phyloP scores from a whole-genome alignment of 2,888 invertebrate genomes.

The Drosophila lutescens region DNA sequence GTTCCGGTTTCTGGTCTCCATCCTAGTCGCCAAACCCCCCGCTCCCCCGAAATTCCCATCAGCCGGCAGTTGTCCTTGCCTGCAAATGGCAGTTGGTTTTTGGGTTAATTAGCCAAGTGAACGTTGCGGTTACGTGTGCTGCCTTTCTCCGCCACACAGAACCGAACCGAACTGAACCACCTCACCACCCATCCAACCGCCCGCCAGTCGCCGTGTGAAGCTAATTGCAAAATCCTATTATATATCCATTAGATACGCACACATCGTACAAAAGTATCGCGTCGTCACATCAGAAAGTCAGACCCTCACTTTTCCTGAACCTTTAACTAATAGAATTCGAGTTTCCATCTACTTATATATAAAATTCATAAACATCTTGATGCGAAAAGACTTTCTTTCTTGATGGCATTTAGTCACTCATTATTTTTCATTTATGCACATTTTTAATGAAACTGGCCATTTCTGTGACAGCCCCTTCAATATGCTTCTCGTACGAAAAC shows the following conservation, averaged over 20 bases:
- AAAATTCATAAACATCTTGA: slow-evolving; percentile 20
- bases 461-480: slow-evolving; percentile 1
- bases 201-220: slow-evolving; percentile 39
- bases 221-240: slow-evolving; percentile 81
- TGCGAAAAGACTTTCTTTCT: slow-evolving; percentile 8
- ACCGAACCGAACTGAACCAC: slow-evolving; percentile 11
- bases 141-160: slow-evolving; percentile 36
- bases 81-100: slow-evolving; percentile 71
- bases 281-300: slow-evolving; percentile 9
- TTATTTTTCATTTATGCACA: slow-evolving; percentile 46
- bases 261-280: slow-evolving; percentile 37
- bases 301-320: not conserved
- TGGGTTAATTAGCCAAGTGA: slow-evolving; percentile 73
- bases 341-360: slow-evolving; percentile 1
- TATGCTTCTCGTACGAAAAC: slow-evolving; percentile 26
- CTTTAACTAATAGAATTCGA: slow-evolving; percentile 10
- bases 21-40: not conserved
- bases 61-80: slow-evolving; percentile 44
- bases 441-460: slow-evolving; percentile 44
- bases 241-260: slow-evolving; percentile 80
- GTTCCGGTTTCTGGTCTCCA: slow-evolving; percentile 34
- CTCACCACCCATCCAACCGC: slow-evolving; percentile 21
- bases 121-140: slow-evolving; percentile 67
- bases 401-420: slow-evolving; percentile 34
- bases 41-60: slow-evolving; percentile 19